Evolutionary conservation across 1,140 invertebrate genomes (phyloP), one percentile per base, ranked within the genome.

Genomic region (Capitella teleta): DNA sequence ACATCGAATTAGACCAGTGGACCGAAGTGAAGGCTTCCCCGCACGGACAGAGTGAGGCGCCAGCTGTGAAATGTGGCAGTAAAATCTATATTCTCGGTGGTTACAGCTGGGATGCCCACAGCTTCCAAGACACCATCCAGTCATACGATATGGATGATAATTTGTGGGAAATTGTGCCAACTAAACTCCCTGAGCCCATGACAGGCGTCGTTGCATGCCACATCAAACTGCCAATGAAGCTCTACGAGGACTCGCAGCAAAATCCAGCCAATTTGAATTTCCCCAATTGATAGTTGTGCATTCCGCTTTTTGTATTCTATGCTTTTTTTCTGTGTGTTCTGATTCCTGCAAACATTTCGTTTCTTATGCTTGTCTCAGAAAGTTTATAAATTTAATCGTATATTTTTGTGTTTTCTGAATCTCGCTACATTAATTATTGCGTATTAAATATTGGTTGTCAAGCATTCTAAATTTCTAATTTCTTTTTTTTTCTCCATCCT

Each of bases 71-170:
- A 28, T 53, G 52, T 32, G 52, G 36, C 4, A 25, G 30, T 14
- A 47, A 53, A 32, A 38, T 53, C 14, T 53, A 47, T 30, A 53
- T 53, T 25, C 47, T 53, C 2, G 52, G 52, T 23, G 52, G 52
- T 1, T 53, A 53, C 47, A 53, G 52, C 46, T 53, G 52, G 52
- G 52, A 53, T 36, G 47, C 47, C 2, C 52, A 53, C 38, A 53
- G 52, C 28, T 53, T 53, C 45, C 52, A 53, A 28, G 52, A 53
- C 32, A 50, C 36, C 23, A 43, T 49, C n/a, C 52, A 53, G 28
- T 12, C 21, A 6, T 53, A 49, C 16, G 47, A 53, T 41, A 21
- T 53, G 10, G 46, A 53, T 6, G 44, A 41, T 1, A 40, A 53
- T 24, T 28, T 28, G 5, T 53, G 52, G 52, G 46, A 49, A 26